Conservation (phyloP, 2,113 vertebrate species). For the Martes martes region DNA sequence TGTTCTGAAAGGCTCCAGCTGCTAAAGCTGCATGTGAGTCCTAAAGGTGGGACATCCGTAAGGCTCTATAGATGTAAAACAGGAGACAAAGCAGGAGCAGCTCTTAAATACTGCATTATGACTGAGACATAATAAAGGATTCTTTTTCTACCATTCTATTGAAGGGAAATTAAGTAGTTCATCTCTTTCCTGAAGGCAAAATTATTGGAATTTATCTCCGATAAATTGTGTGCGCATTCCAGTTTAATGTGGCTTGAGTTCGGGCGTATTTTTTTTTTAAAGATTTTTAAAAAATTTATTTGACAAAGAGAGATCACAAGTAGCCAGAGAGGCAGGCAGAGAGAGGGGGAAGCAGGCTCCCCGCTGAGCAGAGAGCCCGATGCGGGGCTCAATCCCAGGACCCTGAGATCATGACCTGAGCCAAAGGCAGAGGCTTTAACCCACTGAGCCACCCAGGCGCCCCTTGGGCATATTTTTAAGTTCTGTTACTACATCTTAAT, state of each 20-base stretch:
- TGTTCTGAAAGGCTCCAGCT: background rate
- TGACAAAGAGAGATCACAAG: no score
- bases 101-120: background rate
- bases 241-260: background rate
- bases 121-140: background rate
- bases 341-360: no score
- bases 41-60: background rate
- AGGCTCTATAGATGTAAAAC: background rate
- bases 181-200: constrained; percentile 22
- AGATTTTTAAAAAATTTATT: no score
- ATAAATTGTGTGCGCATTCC: background rate
- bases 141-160: background rate
- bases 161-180: background rate
- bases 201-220: background rate
- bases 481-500: background rate
- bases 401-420: no score
- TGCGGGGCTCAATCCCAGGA: no score
- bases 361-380: no score
- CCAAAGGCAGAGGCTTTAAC: no score
- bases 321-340: no score
- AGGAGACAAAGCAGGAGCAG: background rate
- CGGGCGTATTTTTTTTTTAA: background rate
- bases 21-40: background rate
- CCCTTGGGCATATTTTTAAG: background rate
- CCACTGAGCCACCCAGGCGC: no score